Evolutionary conservation across 1,140 invertebrate genomes (phyloP).

Genomic region (Conus betulinus): DNA sequence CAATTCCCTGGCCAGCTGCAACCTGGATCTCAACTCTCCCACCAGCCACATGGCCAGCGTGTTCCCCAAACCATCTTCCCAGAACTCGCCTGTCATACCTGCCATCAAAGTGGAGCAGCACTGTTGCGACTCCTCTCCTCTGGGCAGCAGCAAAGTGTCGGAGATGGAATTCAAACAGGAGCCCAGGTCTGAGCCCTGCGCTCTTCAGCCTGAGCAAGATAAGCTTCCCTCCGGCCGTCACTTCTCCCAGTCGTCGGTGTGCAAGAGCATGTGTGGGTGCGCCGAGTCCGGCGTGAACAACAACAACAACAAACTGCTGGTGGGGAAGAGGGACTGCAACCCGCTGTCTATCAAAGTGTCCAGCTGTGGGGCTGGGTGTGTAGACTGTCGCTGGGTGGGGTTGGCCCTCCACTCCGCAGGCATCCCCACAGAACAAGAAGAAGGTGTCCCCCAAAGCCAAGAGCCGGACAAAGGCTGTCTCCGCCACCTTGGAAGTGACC

Average conservation of each 20-base stretch:
- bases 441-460: constrained; percentile 27
- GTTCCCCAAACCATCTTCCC: background rate
- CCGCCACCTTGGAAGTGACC: background rate
- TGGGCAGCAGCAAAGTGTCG: background rate
- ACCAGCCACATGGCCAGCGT: background rate
- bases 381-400: background rate
- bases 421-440: background rate
- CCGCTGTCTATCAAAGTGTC: background rate
- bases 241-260: background rate
- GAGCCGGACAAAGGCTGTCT: constrained; percentile 14
- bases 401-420: background rate
- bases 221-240: background rate
- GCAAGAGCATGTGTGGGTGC: background rate
- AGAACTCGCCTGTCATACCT: background rate
- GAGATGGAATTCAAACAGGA: constrained; percentile 24
- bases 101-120: constrained; percentile 32
- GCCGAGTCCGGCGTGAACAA: background rate
- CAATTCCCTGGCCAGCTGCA: constrained; percentile 53
- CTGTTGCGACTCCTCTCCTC: background rate
- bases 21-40: constrained; percentile 29
- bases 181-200: background rate
- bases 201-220: background rate
- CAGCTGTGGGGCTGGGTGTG: background rate
- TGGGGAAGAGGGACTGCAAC: background rate
- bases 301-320: constrained; percentile 17